phyloP scores from a whole-genome alignment of 2,113 vertebrate species.

The Zeus faber region DNA sequence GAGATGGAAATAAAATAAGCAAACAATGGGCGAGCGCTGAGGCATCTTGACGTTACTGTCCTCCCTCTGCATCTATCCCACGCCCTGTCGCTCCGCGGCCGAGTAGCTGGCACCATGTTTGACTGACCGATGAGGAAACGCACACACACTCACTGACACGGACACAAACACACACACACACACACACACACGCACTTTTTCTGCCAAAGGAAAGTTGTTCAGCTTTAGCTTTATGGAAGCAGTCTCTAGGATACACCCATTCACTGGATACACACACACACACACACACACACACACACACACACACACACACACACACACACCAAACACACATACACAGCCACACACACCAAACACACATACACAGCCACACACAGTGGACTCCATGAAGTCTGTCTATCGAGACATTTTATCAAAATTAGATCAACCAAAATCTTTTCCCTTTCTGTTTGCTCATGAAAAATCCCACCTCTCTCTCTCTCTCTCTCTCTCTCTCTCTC shows the following conservation, averaged over 20 bases:
- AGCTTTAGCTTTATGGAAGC: conserved; percentile 18
- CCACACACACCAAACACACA: neutral
- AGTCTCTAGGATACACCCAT: conserved; percentile 14
- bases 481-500: neutral
- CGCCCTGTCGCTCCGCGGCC: too few relatives aligned
- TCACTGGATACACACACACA: neutral
- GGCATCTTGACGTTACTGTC: too few relatives aligned
- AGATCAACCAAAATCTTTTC: conserved; percentile 25
- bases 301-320: neutral
- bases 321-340: neutral
- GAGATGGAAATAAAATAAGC: too few relatives aligned
- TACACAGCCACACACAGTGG: neutral
- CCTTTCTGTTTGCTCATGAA: too few relatives aligned
- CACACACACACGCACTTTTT: conserved; percentile 10
- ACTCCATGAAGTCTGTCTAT: conserved; percentile 15
- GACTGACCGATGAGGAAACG: too few relatives aligned
- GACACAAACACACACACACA: conserved; percentile 5
- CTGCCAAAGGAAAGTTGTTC: conserved; percentile 22
- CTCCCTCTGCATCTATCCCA: too few relatives aligned
- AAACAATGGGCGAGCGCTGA: too few relatives aligned
- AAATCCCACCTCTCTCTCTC: neutral
- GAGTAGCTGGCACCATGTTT: too few relatives aligned
- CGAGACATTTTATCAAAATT: conserved; percentile 55
- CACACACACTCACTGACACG: neutral
- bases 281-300: conserved; percentile 5